Conservation (phyloP, 2,113 vertebrate species). For the Meleagris gallopavo region DNA sequence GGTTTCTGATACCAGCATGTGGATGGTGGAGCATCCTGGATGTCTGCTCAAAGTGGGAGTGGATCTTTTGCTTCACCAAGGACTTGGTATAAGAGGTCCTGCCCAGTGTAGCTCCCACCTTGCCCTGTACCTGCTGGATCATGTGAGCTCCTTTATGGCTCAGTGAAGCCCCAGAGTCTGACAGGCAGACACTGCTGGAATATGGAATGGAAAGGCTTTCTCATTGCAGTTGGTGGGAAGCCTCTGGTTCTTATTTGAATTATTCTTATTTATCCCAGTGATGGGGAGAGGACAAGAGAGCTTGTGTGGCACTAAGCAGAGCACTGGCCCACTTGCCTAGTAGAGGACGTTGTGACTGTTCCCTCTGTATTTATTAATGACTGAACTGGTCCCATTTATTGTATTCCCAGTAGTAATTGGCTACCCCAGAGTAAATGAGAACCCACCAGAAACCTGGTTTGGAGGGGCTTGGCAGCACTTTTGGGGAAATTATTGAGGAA, state of each 20-base stretch:
- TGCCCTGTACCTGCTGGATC: not conserved
- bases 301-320: not conserved
- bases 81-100: not conserved
- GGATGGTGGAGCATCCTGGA: not conserved
- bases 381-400: not conserved
- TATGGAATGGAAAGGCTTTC: not conserved
- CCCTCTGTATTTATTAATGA: not conserved
- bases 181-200: not conserved
- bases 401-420: not conserved
- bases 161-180: not conserved
- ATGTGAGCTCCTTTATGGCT: not conserved
- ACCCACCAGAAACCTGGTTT: constrained; percentile 35
- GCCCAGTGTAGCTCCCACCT: not conserved
- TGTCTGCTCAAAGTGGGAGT: not conserved
- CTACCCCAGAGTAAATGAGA: not conserved
- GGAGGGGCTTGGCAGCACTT: not conserved
- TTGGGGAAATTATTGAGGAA: not conserved
- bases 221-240: not conserved
- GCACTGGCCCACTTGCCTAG: not conserved
- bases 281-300: not conserved
- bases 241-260: not conserved
- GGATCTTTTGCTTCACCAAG: not conserved
- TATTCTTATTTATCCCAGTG: too few relatives aligned
- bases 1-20: not conserved
- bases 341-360: not conserved